These are phyloP conservation scores for Scolanthus callimorphus DNA, from an alignment of 92 coral and sea anemone genomes.

Conservation along the genomic window DNA sequence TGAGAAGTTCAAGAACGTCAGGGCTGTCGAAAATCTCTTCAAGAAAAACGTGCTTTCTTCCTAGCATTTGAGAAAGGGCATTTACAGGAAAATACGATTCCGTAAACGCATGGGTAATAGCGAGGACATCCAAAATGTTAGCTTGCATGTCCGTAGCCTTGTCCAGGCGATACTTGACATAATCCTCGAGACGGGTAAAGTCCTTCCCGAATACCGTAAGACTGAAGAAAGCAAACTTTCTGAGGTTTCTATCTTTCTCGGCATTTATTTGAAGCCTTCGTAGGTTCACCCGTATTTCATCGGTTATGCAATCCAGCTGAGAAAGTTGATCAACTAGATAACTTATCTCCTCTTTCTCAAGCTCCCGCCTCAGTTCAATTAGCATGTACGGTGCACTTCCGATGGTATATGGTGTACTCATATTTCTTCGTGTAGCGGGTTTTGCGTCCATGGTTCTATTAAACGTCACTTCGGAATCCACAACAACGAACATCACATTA, in stretches of 20 bases:
- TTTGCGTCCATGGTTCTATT: background rate
- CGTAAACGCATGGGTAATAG: conserved; percentile 12
- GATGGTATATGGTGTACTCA: background rate
- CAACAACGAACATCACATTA: conserved; percentile 6
- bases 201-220: conserved; percentile 13
- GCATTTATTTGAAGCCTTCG: background rate
- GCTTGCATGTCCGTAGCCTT: conserved; percentile 5
- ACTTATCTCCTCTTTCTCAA: conserved; percentile 17
- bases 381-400: conserved; percentile 9
- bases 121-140: conserved; percentile 5
- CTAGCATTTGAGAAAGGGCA: conserved; percentile 5
- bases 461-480: background rate
- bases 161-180: conserved; percentile 6
- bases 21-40: conserved; percentile 3
- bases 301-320: background rate
- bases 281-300: background rate
- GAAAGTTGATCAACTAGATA: conserved; percentile 12
- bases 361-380: conserved; percentile 23
- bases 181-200: conserved; percentile 5
- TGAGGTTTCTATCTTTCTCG: background rate
- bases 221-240: conserved; percentile 22
- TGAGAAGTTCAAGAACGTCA: conserved; percentile 22
- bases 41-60: background rate
- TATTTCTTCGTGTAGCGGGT: background rate
- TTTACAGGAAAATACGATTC: conserved; percentile 14